phyloP scores from a whole-genome alignment of 2,888 invertebrate genomes.

The Amphipoea lucens region DNA sequence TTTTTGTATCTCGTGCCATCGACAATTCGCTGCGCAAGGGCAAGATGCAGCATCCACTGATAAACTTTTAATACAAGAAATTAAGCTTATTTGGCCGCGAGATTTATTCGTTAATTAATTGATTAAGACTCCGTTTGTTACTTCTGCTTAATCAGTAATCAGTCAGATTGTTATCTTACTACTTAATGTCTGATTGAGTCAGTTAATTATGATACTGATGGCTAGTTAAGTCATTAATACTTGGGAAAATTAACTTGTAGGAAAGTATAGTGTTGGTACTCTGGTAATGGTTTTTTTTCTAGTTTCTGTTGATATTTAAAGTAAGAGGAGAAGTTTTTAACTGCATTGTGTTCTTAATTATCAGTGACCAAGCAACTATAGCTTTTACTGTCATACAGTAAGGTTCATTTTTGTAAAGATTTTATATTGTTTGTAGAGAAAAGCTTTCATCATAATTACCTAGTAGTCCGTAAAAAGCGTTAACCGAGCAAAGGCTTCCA shows the following conservation, averaged over 20 bases:
- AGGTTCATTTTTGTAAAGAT: background rate
- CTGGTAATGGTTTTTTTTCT: background rate
- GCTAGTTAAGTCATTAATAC: conserved; percentile 25
- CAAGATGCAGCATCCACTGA: conserved; percentile 51
- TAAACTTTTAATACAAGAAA: conserved; percentile 65
- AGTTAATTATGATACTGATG: conserved; percentile 38
- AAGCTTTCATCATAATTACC: background rate
- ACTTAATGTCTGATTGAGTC: conserved; percentile 51
- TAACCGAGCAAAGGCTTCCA: background rate
- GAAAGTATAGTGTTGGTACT: background rate
- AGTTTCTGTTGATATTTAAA: background rate
- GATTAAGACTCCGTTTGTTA: conserved; percentile 59
- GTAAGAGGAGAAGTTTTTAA: background rate
- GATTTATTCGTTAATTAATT: conserved; percentile 65
- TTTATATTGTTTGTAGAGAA: background rate
- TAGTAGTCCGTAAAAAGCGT: background rate
- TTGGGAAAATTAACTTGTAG: conserved; percentile 10
- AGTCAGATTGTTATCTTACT: conserved; percentile 48
- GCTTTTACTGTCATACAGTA: too few species aligned
- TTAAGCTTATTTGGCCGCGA: conserved; percentile 62
- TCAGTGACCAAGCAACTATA: background rate
- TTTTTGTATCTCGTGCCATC: background rate
- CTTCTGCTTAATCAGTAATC: conserved; percentile 56
- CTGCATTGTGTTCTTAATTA: background rate
- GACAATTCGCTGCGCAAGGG: conserved; percentile 44